Base-by-base conservation (phyloP, 2,797 vertebrate species). In the Mormyrops attenuatus region DNA sequence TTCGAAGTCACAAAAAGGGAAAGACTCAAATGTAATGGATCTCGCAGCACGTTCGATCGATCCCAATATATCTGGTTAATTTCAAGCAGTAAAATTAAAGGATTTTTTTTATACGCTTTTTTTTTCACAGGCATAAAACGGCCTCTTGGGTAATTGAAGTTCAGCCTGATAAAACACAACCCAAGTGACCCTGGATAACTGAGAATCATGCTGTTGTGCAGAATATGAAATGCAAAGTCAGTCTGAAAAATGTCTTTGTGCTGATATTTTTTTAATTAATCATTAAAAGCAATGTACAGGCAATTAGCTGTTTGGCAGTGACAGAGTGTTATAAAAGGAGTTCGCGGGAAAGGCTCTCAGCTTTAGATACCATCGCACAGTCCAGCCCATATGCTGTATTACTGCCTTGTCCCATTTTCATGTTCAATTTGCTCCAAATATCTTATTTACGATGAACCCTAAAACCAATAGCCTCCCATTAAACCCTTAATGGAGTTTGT, bases 341-440 rank as follows among this genome's bases (percentile, higher is more conserved):
- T 52, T 63, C 0, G 5, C 22, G 0, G 15, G 41, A 73, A 60
- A 84, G 50, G 22, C 47, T 30, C 47, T 88, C 60, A 17, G 87
- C 82, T 34, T 90, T 41, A 49, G 38, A 89, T 85, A 57, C 41
- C 34, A 44, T 86, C 85, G 87, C 82, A 80, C 66, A 85, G 57
- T 49, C 50, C 22, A 41, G 15, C 53, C 90, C 90, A 89, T 90
- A 89, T 90, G 90, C 82, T 87, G 30, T 44, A 60, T 90, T 90
- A 88, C 88, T 38, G 44, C 82, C 90, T 69, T 57, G 82, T 57
- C 88, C 50, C 90, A 89, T 89, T 87, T 90, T 89, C 90, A 90
- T 84, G 60, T 90, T 69, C 90, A 90, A 90, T 90, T 90, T 89
- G 82, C 69, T 90, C 88, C 90, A 90, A 87, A 90, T 86, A 89